Evolutionary conservation across 2,888 invertebrate species (phyloP), one percentile per base, ranked within the genome.

Genomic region (Arenicola marina): DNA sequence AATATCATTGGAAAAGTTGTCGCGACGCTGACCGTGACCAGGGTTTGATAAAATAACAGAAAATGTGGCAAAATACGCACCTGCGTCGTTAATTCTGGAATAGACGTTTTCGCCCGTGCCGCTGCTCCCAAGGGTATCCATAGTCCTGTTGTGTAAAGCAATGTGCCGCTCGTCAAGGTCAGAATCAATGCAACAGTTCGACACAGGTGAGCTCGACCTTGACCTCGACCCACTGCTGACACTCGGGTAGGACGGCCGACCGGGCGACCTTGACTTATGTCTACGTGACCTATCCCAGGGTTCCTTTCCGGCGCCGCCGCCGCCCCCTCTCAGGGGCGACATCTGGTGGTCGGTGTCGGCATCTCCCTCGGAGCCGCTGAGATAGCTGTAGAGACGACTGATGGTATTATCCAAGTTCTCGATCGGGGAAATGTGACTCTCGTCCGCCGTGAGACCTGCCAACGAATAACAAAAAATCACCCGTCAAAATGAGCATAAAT

Each of bases 311-410:
- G 26, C 7, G 48, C 24, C 24, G 18, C 48, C 7, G 18, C 18
- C 18, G 11, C 18, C 18, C 11, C 38, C 38, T 18, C 56, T 33
- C 31, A 45, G 51, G 29, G 38, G 51, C 31, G 43, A 3, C 31
- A 29, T 33, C 28, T 60, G 61, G 54, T 46, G 63, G 48, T 59
- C 71, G 4, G 72, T 73, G 26, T 77, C 78, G 21, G 73, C 71
- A 48, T 79, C 79, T 11, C 76, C 79, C 55, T 78, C 78, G 4
- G 77, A 77, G n/a, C 77, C 78, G 59, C 78, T 78, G 57, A 75
- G 71, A 62, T 78, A 78, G 66, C 69, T 73, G 64, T 73, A 75
- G 18, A 71, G 69, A 4, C 72, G 61, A 32, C 24, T 53, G 15
- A 53, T 53, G 15, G 53, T 53, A 24, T 53, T 53, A 32, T 53